Evolutionary conservation across 2,888 invertebrate genomes (phyloP).

Genomic region (Drosophila siamana): DNA sequence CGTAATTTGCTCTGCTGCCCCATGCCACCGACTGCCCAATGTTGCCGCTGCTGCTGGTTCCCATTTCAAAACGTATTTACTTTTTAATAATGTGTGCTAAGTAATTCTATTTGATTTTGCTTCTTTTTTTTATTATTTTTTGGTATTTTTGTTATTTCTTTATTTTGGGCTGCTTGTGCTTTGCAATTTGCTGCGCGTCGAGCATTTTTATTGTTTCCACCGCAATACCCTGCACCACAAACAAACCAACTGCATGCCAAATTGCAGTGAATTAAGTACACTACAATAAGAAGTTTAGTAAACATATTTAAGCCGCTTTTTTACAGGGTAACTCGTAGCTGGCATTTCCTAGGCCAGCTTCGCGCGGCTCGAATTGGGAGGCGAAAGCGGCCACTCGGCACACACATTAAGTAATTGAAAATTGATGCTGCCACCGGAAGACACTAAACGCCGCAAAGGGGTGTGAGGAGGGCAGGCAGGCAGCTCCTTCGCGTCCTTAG

Average conservation of each 20-base stretch:
- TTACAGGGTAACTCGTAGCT: neutral
- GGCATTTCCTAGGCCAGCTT: too few relatives aligned
- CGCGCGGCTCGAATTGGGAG: too few relatives aligned
- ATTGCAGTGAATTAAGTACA: too few relatives aligned
- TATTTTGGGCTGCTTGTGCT: conserved; percentile 3
- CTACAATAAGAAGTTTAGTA: too few relatives aligned
- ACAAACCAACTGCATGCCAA: neutral
- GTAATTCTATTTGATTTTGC: conserved; percentile 54
- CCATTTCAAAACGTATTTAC: conserved; percentile 34
- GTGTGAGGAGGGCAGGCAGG: too few relatives aligned
- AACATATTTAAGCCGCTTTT: too few relatives aligned
- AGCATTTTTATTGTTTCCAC: conserved; percentile 17
- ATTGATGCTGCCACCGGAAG: conserved; percentile 39
- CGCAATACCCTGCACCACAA: neutral
- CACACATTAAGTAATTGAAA: conserved; percentile 68
- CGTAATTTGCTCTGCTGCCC: conserved; percentile 24
- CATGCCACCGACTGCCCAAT: neutral
- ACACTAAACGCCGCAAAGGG: conserved; percentile 1
- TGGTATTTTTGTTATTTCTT: neutral
- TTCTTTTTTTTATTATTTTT: conserved; percentile 16
- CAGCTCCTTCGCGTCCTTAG: too few relatives aligned
- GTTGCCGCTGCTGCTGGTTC: neutral
- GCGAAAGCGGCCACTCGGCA: conserved; percentile 39
- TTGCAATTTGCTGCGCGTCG: conserved; percentile 17
- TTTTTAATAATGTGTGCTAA: conserved; percentile 62